Base-by-base conservation (phyloP, 2,797 vertebrate species). In the Sebastes taczanowskii region DNA sequence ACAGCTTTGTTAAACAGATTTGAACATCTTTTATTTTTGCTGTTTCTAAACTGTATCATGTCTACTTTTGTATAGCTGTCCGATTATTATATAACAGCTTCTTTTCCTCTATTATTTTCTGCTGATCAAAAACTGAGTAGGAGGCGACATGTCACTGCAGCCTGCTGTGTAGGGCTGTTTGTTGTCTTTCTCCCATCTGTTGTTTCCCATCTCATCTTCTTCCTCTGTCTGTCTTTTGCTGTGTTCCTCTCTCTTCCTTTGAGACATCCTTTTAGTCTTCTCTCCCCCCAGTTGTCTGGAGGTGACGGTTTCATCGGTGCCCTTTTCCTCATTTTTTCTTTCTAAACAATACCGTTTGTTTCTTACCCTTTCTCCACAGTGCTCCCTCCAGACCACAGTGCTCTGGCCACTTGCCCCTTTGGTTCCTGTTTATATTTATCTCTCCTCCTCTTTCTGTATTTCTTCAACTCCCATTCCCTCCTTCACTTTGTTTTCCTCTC, bases 171-270 rank as follows among this genome's bases (percentile, higher is more conserved):
- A 29, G 58, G 60, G 68, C 49, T 78, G 22, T 66, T 49, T 76
- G 68, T 69, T 72, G 46, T 75, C 32, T 71, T 38, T 60, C 25
- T 78, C 60, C 69, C 72, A 78, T 85, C 77, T 90, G 73, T 74
- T 84, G 55, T 77, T 66, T 83, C 74, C 25, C 20, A 25, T 63
- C 55, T 87, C 61, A 23, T 82, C 42, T 77, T 78, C 27, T 18
- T 82, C 55, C 32, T 83, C 59, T 61, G 67, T 69, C 76, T 66
- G 56, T 74, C 76, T 52, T 67, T 68, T 62, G 20, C 46, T 89
- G 27, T 64, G 18, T 35, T 80, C 11, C 55, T 71, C 34, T 84
- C 68, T 53, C 71, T 53, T 38, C 67, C 27, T 76, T 65, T 58
- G 34, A 87, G 70, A 73, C 68, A 46, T 61, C 29, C 53, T 18